Base-by-base conservation (phyloP, 2,113 vertebrate genomes). In the Etia nguti region DNA sequence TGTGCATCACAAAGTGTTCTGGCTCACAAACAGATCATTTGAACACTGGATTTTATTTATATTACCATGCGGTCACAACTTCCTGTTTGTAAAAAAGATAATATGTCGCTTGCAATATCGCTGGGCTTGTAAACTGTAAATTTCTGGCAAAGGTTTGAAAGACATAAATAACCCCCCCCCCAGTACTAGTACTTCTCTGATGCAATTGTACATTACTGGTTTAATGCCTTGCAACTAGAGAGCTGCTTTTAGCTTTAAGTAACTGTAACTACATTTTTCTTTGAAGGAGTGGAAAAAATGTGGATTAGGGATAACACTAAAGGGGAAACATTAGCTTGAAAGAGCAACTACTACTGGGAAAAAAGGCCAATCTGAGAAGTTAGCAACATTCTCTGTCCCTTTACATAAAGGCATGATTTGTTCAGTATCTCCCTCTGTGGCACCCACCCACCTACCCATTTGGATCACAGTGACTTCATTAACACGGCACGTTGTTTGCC, bases 391-490 rank as follows among this genome's bases (percentile, higher is more conserved):
- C 77, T 73, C 60, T 75, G 86, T 77, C 48, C 88, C 65, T 87
- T 83, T 46, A 46, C 79, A 83, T 85, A 41, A 81, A 90, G 75
- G 83, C 70, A 70, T 22, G 31, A 81, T 62, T 77, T 86, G 88
- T 88, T 59, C 20, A 65, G 77, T 88, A 86, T 73, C 84, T 79
- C 86, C 24, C 86, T 79, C 43, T 15, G 15, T 80, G 62, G 84
- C 84, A 90, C 88, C 83, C 89, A 60, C 68, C 65, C 83, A 84
- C 70, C 85, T 13, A 86, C 62, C 83, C 83, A 75, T 80, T 86
- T 73, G 77, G 82, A 94, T 91, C 84, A 36, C 83, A 83, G 91
- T 94, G 92, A 94, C 89, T 93, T 93, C 90, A 92, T 93, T 93
- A 90, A 84, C 85, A 91, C 88, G 90, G 93, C 88, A 91, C 34